Evolutionary conservation across 2,113 vertebrate genomes (phyloP), one percentile per base, ranked within the genome.

Genomic region (Zonotrichia leucophrys): DNA sequence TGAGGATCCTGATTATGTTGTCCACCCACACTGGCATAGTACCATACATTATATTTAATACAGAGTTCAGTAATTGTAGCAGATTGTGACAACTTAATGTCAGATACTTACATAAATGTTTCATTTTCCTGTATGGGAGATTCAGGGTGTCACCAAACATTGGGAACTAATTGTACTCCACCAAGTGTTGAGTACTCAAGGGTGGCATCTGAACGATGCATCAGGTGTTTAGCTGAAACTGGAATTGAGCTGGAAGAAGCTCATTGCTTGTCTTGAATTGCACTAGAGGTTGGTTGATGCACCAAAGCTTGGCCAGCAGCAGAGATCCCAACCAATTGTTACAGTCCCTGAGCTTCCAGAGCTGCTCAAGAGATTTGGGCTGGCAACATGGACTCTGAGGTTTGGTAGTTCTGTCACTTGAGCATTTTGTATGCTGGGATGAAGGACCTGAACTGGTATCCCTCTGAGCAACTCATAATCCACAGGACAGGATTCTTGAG

Each of bases 1-100:
- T 56, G 87, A 96, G 76, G 89, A 85, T 95, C 89, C 88, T 60
- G 35, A 94, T 95, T 95, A 87, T 92, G 70, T 79, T 95, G 94
- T 96, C 94, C 96, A 90, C 96, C 97, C 89, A 97, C 97, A 89
- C 49, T 41, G 62, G 63, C 1, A 0, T 79, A 89, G 88, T 79
- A 35, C 66, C 64, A 41, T 68, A 78, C 25, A 69, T 70, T 92
- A 88, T 73, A 87, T 87, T 92, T 93, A 83, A 96, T 60, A 42
- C 7, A 75, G 74, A 87, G 55, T 87, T 90, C 67, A 8, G 55
- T 42, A 74, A 39, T 67, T 88, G 78, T 85, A 95, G 67, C 75
- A 90, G 93, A 91, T 95, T 95, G 82, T 90, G 94, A 94, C 87
- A 95, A 59, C 33, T 87, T 87, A 35, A 73, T 92, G 81, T 90